A percentile compares a stretch with the other conserved stretches of the same genome.
Conservation (phyloP, 2,113 vertebrate genomes). For the Psophia crepitans region DNA sequence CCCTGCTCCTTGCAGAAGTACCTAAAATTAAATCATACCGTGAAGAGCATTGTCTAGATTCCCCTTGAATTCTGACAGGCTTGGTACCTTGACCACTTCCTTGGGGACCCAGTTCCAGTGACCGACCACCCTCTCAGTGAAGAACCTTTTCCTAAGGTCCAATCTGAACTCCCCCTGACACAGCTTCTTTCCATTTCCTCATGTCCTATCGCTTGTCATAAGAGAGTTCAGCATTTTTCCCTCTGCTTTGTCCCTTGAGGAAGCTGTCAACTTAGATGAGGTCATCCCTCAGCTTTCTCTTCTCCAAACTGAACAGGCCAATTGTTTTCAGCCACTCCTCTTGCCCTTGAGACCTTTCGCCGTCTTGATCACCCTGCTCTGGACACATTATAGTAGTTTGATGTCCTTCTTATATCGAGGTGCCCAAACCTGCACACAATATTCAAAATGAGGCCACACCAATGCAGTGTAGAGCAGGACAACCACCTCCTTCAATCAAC, state of each 20-base stretch:
- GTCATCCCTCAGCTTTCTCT: neutral
- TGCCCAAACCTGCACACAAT: neutral
- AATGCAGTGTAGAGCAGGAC: too few relatives aligned
- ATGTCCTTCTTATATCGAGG: neutral
- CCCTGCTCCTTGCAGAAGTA: neutral
- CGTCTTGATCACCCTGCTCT: neutral
- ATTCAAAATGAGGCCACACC: fast-evolving
- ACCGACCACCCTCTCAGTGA: neutral
- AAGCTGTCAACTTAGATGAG: fast-evolving
- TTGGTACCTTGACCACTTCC: neutral
- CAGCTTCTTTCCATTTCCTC: neutral
- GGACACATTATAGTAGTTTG: neutral
- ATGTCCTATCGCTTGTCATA: fast-evolving
- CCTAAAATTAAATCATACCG: neutral
- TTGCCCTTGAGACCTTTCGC: neutral
- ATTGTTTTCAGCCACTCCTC: neutral
- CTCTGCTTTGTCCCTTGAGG: fast-evolving
- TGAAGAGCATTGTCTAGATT: neutral
- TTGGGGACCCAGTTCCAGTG: neutral
- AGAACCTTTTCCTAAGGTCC: neutral
- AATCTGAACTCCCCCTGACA: neutral
- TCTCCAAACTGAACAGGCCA: neutral
- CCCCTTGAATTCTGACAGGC: neutral
- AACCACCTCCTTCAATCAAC: fast-evolving
- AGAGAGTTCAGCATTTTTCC: neutral